A percentile compares a stretch with the other conserved stretches of the same genome.
These are phyloP conservation scores for Euclidia mi DNA, from an alignment of 2,888 invertebrate species.

Conservation along the genomic window DNA sequence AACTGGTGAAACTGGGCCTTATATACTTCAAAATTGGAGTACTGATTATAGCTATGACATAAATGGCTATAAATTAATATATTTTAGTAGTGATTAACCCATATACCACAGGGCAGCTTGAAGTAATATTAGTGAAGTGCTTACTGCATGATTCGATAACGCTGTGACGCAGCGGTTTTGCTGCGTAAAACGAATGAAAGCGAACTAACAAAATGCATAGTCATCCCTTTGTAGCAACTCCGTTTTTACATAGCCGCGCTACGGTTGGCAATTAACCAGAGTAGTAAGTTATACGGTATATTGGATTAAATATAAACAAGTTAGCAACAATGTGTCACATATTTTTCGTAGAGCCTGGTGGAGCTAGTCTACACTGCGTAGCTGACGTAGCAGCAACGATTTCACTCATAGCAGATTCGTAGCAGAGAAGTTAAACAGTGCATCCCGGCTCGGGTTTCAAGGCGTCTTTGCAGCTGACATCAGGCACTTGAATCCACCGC, in stretches of 20 bases:
- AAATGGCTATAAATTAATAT: constrained; percentile 10
- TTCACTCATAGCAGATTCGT: too few species aligned
- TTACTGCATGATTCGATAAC: constrained; percentile 53
- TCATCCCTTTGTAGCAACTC: constrained; percentile 49
- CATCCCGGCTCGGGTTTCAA: too few species aligned
- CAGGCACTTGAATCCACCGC: too few species aligned
- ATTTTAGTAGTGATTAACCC: constrained; percentile 21
- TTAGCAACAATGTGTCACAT: too few species aligned
- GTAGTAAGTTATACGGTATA: constrained; percentile 37
- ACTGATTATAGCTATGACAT: constrained; percentile 5
- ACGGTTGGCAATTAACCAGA: constrained; percentile 47
- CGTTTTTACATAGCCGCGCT: constrained; percentile 41
- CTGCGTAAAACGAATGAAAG: constrained; percentile 54
- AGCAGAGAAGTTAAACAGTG: too few species aligned
- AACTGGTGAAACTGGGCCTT: too few species aligned
- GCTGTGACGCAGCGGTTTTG: constrained; percentile 57
- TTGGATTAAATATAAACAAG: constrained; percentile 10
- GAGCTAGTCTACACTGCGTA: not conserved
- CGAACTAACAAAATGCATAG: constrained; percentile 50
- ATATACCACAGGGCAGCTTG: constrained; percentile 23
- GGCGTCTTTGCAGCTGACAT: too few species aligned
- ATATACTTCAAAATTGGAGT: too few species aligned
- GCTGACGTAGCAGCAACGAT: not conserved
- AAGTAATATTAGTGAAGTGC: constrained; percentile 43
- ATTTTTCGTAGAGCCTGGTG: too few species aligned